Percentiles rank a stretch among this genome's conserved stretches.
Conservation (phyloP, 2,888 invertebrate species). For the Mystacides longicornis region DNA sequence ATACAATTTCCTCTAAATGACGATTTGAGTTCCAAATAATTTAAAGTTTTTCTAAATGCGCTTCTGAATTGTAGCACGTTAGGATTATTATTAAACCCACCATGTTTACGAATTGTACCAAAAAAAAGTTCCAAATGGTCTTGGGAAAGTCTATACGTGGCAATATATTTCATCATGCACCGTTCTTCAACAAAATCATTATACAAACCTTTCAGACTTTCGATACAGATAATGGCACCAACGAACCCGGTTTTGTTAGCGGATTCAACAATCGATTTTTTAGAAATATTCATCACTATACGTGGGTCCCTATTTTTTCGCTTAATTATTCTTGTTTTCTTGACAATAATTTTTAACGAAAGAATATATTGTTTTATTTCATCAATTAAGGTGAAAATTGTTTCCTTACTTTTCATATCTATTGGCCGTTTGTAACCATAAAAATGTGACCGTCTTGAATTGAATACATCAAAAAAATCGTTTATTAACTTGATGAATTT, state of each 20-base stretch:
- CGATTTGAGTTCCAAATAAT: slow-evolving; percentile 10
- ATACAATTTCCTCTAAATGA: slow-evolving; percentile 14
- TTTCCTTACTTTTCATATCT: slow-evolving; percentile 4
- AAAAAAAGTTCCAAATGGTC: slow-evolving; percentile 24
- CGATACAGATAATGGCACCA: slow-evolving; percentile 14
- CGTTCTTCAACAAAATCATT: slow-evolving; percentile 3
- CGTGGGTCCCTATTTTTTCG: not conserved
- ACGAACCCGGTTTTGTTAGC: slow-evolving; percentile 17
- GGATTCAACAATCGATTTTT: slow-evolving; percentile 1
- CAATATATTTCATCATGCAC: not conserved
- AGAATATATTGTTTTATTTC: slow-evolving; percentile 3
- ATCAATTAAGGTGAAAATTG: slow-evolving; percentile 7
- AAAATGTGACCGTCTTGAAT: slow-evolving; percentile 3
- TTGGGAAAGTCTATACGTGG: slow-evolving; percentile 22
- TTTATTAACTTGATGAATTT: slow-evolving; percentile 25
- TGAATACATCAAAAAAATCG: slow-evolving; percentile 28
- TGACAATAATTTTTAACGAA: not conserved
- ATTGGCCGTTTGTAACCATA: not conserved
- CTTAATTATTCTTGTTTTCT: slow-evolving; percentile 4
- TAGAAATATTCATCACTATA: not conserved
- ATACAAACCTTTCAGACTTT: slow-evolving; percentile 1
- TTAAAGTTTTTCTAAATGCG: slow-evolving; percentile 4
- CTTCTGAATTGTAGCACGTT: not conserved
- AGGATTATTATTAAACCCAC: slow-evolving; percentile 8
- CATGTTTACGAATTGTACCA: slow-evolving; percentile 15